Percentiles rank a stretch among this genome's conserved stretches.
Evolutionary conservation across 2,888 invertebrate species (phyloP).

Genomic region (Tachina fera): DNA sequence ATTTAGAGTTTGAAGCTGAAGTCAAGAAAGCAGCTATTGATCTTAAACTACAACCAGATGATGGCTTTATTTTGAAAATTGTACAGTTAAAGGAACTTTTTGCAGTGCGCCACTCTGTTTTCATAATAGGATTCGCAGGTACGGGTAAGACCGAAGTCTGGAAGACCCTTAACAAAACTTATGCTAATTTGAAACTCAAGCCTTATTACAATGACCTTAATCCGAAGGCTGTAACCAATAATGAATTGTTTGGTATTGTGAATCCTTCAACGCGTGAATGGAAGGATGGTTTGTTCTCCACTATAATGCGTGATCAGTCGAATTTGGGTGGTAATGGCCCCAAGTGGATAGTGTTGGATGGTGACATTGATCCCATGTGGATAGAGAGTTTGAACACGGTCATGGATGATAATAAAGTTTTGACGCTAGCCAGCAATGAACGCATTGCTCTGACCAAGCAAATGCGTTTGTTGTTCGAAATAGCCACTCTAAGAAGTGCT

Average conservation of each 20-base stretch:
- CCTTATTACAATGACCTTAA: conserved; percentile 95
- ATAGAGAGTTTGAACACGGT: conserved; percentile 97
- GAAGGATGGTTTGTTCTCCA: conserved; percentile 95
- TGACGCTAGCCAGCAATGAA: conserved; percentile 97
- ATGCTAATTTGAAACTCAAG: conserved; percentile 90
- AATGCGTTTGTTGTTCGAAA: conserved; percentile 97
- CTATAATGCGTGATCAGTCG: conserved; percentile 96
- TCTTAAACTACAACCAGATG: conserved; percentile 94
- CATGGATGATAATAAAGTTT: conserved; percentile 98
- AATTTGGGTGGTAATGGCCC: conserved; percentile 93
- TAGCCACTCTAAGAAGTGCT: conserved; percentile 93
- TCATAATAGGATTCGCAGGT: conserved; percentile 93
- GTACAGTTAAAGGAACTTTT: conserved; percentile 96
- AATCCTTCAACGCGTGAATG: conserved; percentile 97
- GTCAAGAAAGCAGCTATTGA: conserved; percentile 91
- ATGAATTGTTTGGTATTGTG: conserved; percentile 96
- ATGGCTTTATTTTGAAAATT: conserved; percentile 93
- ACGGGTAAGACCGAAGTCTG: conserved; percentile 97
- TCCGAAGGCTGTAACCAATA: conserved; percentile 97
- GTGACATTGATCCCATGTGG: conserved; percentile 99
- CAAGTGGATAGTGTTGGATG: conserved; percentile 97
- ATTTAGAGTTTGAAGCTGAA: conserved; percentile 91
- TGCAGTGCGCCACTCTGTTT: conserved; percentile 96
- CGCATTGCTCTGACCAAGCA: conserved; percentile 93
- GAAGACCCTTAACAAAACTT: conserved; percentile 94